Evolutionary conservation across 2,113 vertebrate genomes (phyloP), one percentile per base, ranked within the genome.

Genomic region (Athene noctua): DNA sequence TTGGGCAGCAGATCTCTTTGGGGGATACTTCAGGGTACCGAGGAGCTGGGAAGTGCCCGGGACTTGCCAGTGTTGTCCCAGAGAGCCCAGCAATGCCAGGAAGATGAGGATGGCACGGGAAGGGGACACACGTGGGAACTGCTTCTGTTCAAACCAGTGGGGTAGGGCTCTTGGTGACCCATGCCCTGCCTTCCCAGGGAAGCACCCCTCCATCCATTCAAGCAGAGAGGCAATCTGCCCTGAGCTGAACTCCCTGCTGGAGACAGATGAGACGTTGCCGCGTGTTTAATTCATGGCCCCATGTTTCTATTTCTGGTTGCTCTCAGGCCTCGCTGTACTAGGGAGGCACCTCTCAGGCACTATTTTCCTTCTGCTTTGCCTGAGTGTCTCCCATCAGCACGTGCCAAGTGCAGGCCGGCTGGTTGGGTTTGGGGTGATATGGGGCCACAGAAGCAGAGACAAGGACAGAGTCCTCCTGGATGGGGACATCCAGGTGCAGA

Each of bases 231-330:
- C 4, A 4, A 63, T 66, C 47, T 93, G 80, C 63, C 96, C 97
- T 44, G 57, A 86, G 81, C 82, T 91, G 92, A 96, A 90, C 96
- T 86, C 68, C n/a, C 44, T 0, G 17, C 82, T 57, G 81, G 38
- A 88, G 93, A 34, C 63, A 84, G 94, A 80, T 14, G 68, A 90
- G 95, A 47, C 68, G 72, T 51, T 22, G 81, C 96, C 25, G 78
- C 4, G 13, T 96, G 91, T 96, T 97, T 95, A 95, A 96, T 97
- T 97, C 94, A 96, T 95, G 90, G 73, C 66, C 55, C 52, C 1
- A 2, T 6, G 36, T 34, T 94, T 80, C 96, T 96, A 91, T 97
- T 97, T 58, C 89, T 95, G 96, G 93, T 51, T n/a, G 87, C 54
- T 91, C 81, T 86, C 90, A 65, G 77, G 55, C 63, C 13, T 15